Evolutionary conservation across 1,140 invertebrate species (phyloP).

Genomic region (Temnothorax nylanderi): DNA sequence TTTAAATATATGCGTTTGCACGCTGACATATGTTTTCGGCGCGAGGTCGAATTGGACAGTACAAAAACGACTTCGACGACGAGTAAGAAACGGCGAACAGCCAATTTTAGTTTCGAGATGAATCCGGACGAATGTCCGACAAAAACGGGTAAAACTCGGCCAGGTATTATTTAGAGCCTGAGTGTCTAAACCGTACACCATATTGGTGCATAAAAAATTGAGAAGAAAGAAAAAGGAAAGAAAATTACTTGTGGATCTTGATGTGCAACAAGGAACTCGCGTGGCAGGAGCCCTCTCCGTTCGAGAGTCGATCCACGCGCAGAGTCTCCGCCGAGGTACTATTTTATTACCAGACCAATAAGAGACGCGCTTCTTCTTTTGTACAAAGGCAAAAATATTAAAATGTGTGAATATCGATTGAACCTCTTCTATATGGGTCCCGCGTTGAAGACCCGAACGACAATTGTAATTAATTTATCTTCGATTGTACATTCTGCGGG

Average conservation of each 20-base stretch:
- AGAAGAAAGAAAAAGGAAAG: constrained; percentile 34
- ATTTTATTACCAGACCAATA: constrained; percentile 61
- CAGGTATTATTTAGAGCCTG: constrained; percentile 58
- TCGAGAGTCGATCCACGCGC: constrained; percentile 29
- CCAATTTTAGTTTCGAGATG: constrained; percentile 35
- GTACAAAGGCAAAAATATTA: constrained; percentile 32
- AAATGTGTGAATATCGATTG: constrained; percentile 11
- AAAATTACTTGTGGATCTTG: constrained; percentile 12
- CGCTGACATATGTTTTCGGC: constrained; percentile 6
- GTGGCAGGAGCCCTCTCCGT: constrained; percentile 17
- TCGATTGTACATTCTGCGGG: constrained; percentile 52
- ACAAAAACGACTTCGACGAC: constrained; percentile 7
- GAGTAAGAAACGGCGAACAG: constrained; percentile 8
- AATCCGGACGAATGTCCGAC: constrained; percentile 55
- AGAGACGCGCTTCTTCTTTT: constrained; percentile 47
- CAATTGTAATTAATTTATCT: constrained; percentile 54
- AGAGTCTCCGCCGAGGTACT: constrained; percentile 41
- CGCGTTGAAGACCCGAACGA: constrained; percentile 15
- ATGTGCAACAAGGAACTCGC: constrained; percentile 16
- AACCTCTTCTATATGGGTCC: constrained; percentile 33
- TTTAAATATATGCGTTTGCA: constrained; percentile 39
- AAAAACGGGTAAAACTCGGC: constrained; percentile 75
- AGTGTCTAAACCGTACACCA: constrained; percentile 74
- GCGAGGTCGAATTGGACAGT: constrained; percentile 32
- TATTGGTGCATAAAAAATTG: constrained; percentile 75